Conservation (phyloP, 2,113 vertebrate genomes). For the Leucosticte australis region DNA sequence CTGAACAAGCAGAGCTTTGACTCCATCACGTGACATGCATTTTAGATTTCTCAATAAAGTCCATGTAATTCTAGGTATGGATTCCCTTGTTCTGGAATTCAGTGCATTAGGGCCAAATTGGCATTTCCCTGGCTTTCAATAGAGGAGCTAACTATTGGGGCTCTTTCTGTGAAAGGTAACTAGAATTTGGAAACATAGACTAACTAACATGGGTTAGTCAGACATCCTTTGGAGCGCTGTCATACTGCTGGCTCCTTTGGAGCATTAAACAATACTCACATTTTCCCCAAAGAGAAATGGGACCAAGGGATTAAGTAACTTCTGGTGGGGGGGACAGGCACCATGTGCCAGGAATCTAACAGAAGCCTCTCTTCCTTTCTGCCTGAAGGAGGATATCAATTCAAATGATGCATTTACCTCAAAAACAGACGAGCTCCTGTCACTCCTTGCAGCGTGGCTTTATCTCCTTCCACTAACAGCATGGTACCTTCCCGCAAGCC, state of each 20-base stretch:
- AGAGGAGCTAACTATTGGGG: background rate
- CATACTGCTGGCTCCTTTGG: background rate
- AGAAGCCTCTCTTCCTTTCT: background rate
- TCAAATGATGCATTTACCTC: constrained; percentile 70
- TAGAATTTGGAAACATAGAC: background rate
- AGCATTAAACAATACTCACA: background rate
- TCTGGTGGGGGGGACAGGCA: background rate
- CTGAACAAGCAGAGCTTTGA: background rate
- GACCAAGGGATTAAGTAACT: background rate
- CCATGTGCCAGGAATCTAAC: background rate
- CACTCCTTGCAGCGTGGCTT: constrained; percentile 79
- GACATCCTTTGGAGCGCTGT: background rate
- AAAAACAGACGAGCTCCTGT: constrained; percentile 81
- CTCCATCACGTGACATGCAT: background rate
- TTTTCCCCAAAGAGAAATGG: background rate
- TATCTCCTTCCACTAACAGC: constrained; percentile 85
- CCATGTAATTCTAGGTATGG: background rate
- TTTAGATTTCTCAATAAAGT: background rate
- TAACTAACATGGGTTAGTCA: background rate
- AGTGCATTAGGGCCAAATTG: background rate
- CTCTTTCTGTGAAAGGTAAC: background rate
- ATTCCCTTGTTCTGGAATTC: background rate
- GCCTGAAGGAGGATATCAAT: background rate
- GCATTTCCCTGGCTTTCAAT: background rate
- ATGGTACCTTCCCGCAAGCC: constrained; percentile 84